phyloP scores from a whole-genome alignment of 2,797 vertebrate species.

The Schizopygopsis malacanthus region DNA sequence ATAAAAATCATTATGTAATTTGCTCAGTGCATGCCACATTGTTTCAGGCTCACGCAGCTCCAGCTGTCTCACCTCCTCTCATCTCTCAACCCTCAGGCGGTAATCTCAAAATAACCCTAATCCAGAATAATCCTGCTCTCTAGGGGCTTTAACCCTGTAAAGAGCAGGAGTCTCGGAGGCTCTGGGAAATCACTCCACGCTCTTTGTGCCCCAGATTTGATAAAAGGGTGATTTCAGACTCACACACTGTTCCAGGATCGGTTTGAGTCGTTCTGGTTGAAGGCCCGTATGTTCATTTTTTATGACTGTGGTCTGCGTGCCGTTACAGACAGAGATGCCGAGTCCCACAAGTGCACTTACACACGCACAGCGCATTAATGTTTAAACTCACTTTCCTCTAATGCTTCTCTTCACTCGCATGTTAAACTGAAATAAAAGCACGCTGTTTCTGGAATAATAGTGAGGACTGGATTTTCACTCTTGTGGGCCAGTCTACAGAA shows the following conservation, averaged over 20 bases:
- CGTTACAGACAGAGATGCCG: constrained; percentile 49
- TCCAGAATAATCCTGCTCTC: constrained; percentile 69
- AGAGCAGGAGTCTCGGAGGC: constrained; percentile 46
- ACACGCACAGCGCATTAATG: constrained; percentile 48
- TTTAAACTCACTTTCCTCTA: constrained; percentile 53
- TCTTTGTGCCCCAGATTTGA: constrained; percentile 34
- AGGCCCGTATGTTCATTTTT: constrained; percentile 46
- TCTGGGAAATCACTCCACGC: constrained; percentile 33
- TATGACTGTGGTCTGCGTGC: constrained; percentile 55
- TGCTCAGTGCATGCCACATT: neutral
- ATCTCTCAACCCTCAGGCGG: constrained; percentile 71
- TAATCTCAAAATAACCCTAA: constrained; percentile 78
- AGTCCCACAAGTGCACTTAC: constrained; percentile 14
- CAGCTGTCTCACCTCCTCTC: constrained; percentile 63
- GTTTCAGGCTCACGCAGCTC: constrained; percentile 24
- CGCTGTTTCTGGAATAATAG: neutral
- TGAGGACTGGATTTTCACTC: neutral
- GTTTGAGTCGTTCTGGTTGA: neutral
- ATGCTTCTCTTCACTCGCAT: constrained; percentile 10
- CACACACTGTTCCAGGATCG: neutral
- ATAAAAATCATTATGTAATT: neutral
- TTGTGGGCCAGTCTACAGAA: neutral
- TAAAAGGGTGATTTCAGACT: constrained; percentile 15
- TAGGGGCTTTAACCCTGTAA: constrained; percentile 68
- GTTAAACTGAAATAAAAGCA: neutral